Evolutionary conservation across 2,888 invertebrate species (phyloP).

Genomic region (Cyrtodaria siliqua): DNA sequence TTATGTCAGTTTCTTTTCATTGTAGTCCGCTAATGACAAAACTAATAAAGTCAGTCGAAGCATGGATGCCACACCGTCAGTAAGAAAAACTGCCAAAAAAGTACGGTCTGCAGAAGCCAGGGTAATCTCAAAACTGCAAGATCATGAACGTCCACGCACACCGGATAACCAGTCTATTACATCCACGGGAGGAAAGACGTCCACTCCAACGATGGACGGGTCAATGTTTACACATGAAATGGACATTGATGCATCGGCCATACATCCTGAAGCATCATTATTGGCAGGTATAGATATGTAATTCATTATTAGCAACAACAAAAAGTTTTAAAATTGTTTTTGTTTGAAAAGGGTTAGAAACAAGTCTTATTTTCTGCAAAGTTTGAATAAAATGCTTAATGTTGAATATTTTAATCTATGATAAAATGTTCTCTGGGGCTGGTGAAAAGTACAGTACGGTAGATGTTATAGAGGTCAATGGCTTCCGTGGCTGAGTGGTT

Average conservation of each 20-base stretch:
- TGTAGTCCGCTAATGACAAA: conserved; percentile 41
- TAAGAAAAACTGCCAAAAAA: neutral
- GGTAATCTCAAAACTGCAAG: neutral
- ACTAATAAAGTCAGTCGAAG: conserved; percentile 46
- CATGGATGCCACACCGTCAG: conserved; percentile 44
- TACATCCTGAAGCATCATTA: conserved; percentile 73
- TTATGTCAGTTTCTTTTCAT: neutral
- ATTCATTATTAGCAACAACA: no score
- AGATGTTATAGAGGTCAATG: no score
- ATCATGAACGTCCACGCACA: conserved; percentile 41
- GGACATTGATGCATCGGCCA: conserved; percentile 79
- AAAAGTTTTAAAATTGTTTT: no score
- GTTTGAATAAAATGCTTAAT: no score
- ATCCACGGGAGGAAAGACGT: conserved; percentile 71
- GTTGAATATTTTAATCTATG: no score
- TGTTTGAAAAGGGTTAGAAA: no score
- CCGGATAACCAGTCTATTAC: conserved; percentile 62
- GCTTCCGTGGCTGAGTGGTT: no score
- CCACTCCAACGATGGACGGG: conserved; percentile 76
- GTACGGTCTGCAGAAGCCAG: neutral
- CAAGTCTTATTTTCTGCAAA: no score
- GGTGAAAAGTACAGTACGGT: no score
- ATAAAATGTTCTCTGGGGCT: no score
- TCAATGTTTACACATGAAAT: conserved; percentile 69
- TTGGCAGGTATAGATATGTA: conserved; percentile 57